Evolutionary conservation across 2,888 invertebrate genomes (phyloP), one percentile per base, ranked within the genome.

Genomic region (Drosophila borealis): DNA sequence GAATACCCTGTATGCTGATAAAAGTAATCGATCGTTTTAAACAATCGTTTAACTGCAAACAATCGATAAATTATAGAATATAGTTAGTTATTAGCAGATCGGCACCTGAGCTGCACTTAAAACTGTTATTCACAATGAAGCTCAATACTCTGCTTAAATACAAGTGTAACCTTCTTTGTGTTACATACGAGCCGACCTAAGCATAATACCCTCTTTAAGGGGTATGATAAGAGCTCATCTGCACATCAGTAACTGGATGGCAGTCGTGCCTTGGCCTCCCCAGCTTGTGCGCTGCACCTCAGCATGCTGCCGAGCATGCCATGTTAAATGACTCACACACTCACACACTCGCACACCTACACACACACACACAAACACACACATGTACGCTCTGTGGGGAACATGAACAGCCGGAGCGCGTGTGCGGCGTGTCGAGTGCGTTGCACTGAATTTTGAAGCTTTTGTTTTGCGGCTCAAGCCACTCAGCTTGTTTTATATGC

Each of bases 371-470:
- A 19, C 36, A 61, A 25, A 29, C 34, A 8, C 17, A 59, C 37
- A 21, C 19, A 36, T 37, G 10, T 19, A 69, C 59, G 53, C 36
- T 42, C 51, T 61, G 14, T 64, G 66, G 65, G 66, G 44, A 44
- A 42, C 29, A 54, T 21, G 34, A 34, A 45, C 10, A 13, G 29
- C 36, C 36, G 44, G 14, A 48, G 17, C 45, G 65, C 59, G 69
- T 53, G 65, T 61, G 73, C 48, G 57, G 74, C 78, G 76, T 87
- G 84, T 86, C 87, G 89, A 88, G 84, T 88, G 84, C 84, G 89
- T 88, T 84, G 89, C 89, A 88, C 89, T 88, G 89, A 83, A 88
- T 84, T 88, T 83, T 83, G 75, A 70, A 86, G 83, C 83, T 86
- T 86, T 83, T 83, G 88, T 88, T 83, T 82, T 82, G 80, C 66